Percentiles rank a stretch among this genome's conserved stretches.
Evolutionary conservation across 2,113 vertebrate genomes (phyloP).

Genomic region (Mungos mungo): DNA sequence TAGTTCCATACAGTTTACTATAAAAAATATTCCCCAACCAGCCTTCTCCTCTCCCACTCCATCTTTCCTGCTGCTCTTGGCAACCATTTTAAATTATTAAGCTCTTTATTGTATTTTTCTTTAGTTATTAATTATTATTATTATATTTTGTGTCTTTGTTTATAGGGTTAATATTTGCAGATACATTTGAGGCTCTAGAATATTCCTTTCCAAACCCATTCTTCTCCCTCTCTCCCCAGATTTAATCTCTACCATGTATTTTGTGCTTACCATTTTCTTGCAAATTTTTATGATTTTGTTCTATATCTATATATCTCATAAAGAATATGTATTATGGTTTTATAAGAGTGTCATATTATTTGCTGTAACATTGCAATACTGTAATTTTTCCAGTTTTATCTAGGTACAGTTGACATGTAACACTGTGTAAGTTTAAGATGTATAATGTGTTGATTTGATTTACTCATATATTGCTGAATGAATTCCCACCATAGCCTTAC

Average conservation of each 20-base stretch:
- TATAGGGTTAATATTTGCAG: not conserved
- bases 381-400: not conserved
- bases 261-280: not conserved
- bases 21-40: not conserved
- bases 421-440: not conserved
- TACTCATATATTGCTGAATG: not conserved
- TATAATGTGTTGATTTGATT: not conserved
- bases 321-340: not conserved
- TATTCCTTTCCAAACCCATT: not conserved
- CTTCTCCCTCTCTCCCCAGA: no score
- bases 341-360: not conserved
- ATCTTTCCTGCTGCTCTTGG: not conserved
- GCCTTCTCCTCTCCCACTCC: not conserved
- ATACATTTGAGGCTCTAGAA: not conserved
- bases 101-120: not conserved
- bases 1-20: not conserved
- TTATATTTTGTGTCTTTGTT: not conserved
- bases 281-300: not conserved
- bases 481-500: not conserved
- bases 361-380: not conserved
- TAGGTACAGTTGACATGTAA: not conserved
- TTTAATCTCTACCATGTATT: not conserved
- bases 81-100: not conserved
- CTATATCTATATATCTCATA: not conserved
- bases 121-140: not conserved